Evolutionary conservation across 2,113 vertebrate species (phyloP).

Genomic region (Phrynocephalus versicolor): DNA sequence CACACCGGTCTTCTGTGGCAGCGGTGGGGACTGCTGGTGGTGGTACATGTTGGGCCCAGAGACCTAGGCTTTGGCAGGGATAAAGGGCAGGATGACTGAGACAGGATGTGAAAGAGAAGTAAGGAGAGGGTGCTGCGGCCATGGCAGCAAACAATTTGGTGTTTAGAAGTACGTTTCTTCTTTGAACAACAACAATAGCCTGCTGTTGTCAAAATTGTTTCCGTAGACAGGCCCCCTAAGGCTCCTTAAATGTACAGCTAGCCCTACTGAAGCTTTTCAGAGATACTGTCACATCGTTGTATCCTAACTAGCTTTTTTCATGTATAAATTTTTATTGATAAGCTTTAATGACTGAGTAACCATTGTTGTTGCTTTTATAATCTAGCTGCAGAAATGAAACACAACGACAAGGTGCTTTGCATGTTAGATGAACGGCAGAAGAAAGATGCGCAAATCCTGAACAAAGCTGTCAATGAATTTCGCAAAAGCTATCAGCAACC

Average conservation of each 20-base stretch:
- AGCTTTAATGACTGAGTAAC: background rate
- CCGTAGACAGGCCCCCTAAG: background rate
- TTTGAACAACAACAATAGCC: too few species aligned
- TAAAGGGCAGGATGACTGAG: too few species aligned
- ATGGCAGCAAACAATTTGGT: too few species aligned
- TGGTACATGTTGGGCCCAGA: too few species aligned
- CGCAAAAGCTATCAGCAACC: constrained; percentile 78
- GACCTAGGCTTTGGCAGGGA: too few species aligned
- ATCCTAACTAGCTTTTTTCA: background rate
- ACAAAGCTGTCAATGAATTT: constrained; percentile 72
- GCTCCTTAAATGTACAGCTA: background rate
- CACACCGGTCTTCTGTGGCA: too few species aligned
- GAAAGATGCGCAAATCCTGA: constrained; percentile 65
- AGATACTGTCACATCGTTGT: too few species aligned
- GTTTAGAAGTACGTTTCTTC: too few species aligned
- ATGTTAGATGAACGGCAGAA: constrained; percentile 73
- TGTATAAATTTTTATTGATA: too few species aligned
- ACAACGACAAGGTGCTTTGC: constrained; percentile 69
- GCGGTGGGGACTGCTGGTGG: too few species aligned
- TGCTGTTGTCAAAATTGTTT: background rate
- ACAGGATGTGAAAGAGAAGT: too few species aligned
- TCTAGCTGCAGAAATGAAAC: constrained; percentile 76
- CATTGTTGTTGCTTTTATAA: background rate
- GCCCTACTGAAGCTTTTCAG: background rate
- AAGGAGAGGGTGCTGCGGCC: too few species aligned